These are phyloP conservation scores for Merops nubicus DNA, from an alignment of 2,113 vertebrate species.

Conservation along the genomic window DNA sequence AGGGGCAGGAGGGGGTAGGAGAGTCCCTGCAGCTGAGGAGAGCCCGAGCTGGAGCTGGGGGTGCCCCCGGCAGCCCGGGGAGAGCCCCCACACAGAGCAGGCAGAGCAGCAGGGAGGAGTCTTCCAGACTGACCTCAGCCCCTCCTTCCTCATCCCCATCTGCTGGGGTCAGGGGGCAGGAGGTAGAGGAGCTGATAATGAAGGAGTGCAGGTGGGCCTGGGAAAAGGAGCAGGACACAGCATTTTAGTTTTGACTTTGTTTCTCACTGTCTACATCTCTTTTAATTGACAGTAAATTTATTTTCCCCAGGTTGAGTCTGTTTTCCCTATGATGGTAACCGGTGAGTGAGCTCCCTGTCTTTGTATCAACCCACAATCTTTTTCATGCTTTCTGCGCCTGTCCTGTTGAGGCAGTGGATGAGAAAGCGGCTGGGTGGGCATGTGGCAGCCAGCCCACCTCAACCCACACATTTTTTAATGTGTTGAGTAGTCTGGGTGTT, in stretches of 20 bases:
- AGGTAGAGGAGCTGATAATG: too few relatives aligned
- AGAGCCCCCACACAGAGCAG: too few relatives aligned
- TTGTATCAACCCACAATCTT: neutral
- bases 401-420: neutral
- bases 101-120: too few relatives aligned
- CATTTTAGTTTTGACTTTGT: too few relatives aligned
- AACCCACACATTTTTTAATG: neutral
- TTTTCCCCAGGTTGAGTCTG: rapidly evolving
- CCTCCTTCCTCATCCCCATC: too few relatives aligned
- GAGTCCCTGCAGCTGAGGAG: neutral
- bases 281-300: too few relatives aligned
- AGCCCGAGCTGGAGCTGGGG: neutral
- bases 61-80: too few relatives aligned
- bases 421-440: neutral
- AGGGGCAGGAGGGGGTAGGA: neutral
- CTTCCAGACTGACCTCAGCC: too few relatives aligned
- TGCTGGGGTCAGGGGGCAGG: too few relatives aligned
- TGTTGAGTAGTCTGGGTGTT: neutral
- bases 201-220: too few relatives aligned
- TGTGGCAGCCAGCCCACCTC: neutral
- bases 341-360: neutral
- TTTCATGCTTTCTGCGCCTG: neutral
- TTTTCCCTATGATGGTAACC: neutral
- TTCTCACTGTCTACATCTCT: too few relatives aligned
- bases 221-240: too few relatives aligned